Percentiles rank a stretch among this genome's conserved stretches.
Conservation (phyloP, 2,888 invertebrate genomes). For the Agrochola circellaris region DNA sequence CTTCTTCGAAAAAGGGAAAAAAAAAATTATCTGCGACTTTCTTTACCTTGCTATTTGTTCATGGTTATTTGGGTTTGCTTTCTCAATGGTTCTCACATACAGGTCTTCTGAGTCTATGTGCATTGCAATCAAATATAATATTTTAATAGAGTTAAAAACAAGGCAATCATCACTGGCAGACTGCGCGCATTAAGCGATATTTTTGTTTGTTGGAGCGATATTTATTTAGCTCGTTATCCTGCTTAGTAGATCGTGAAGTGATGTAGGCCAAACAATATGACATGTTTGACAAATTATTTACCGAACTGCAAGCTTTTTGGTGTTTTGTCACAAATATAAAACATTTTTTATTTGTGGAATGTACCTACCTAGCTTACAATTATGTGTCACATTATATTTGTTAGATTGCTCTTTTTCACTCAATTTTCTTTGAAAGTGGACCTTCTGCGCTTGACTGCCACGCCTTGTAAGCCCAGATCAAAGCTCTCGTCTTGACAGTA, state of each 20-base stretch:
- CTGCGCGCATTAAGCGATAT: background rate
- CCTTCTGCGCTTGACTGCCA: background rate
- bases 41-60: background rate
- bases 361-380: too few species aligned
- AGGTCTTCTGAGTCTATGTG: background rate
- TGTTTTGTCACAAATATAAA: background rate
- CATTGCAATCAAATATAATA: background rate
- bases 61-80: background rate
- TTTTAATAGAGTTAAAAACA: background rate
- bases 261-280: background rate
- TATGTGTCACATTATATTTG: background rate
- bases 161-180: background rate
- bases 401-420: background rate
- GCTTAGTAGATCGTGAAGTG: slow-evolving; percentile 11
- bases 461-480: slow-evolving; percentile 21
- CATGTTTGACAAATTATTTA: slow-evolving; percentile 12
- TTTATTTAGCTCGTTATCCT: slow-evolving; percentile 32
- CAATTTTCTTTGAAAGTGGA: background rate
- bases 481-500: slow-evolving; percentile 46
- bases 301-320: slow-evolving; percentile 2
- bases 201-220: slow-evolving; percentile 1
- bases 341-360: background rate
- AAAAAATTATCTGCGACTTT: background rate
- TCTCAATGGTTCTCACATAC: background rate
- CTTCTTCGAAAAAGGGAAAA: background rate